These are phyloP conservation scores for Micrasema longulum DNA, from an alignment of 1,140 invertebrate genomes.

Conservation along the genomic window DNA sequence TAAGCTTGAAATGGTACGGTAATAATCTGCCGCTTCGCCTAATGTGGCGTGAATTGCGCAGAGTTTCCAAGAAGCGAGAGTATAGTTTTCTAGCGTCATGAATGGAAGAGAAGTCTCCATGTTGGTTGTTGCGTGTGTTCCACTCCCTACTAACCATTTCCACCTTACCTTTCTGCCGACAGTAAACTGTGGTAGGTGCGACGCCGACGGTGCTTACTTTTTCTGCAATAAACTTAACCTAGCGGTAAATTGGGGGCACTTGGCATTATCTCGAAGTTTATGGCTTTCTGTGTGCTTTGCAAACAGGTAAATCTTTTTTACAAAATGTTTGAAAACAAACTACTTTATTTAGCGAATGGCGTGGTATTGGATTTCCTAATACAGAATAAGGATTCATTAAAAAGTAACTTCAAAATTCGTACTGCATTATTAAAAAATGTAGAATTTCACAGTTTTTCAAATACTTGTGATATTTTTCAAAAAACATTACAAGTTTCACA, in stretches of 20 bases:
- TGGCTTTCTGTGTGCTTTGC: slow-evolving; percentile 21
- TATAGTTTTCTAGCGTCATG: slow-evolving; percentile 13
- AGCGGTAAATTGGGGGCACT: slow-evolving; percentile 35
- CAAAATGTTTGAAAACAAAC: slow-evolving; percentile 8
- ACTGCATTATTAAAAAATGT: no score
- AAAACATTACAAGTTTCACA: no score
- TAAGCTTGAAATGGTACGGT: no score
- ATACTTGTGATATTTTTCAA: no score
- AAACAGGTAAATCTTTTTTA: slow-evolving; percentile 22
- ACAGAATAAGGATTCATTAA: no score
- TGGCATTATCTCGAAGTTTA: slow-evolving; percentile 16
- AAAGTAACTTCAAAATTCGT: no score
- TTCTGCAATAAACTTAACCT: slow-evolving; percentile 36
- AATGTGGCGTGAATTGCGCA: slow-evolving; percentile 12
- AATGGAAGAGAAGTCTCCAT: slow-evolving; percentile 4
- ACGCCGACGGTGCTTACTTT: slow-evolving; percentile 26
- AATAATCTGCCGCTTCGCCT: no score
- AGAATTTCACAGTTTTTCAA: no score
- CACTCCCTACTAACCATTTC: slow-evolving; percentile 1
- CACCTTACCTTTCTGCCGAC: slow-evolving; percentile 13
- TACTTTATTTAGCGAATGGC: not conserved
- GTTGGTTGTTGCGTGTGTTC: slow-evolving; percentile 29
- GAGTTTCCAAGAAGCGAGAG: slow-evolving; percentile 1
- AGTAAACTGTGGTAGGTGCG: slow-evolving; percentile 19
- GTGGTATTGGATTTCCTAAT: not conserved